Evolutionary conservation across 2,113 vertebrate species (phyloP), one percentile per base, ranked within the genome.

Genomic region (Brachyhypopomus occidentalis): DNA sequence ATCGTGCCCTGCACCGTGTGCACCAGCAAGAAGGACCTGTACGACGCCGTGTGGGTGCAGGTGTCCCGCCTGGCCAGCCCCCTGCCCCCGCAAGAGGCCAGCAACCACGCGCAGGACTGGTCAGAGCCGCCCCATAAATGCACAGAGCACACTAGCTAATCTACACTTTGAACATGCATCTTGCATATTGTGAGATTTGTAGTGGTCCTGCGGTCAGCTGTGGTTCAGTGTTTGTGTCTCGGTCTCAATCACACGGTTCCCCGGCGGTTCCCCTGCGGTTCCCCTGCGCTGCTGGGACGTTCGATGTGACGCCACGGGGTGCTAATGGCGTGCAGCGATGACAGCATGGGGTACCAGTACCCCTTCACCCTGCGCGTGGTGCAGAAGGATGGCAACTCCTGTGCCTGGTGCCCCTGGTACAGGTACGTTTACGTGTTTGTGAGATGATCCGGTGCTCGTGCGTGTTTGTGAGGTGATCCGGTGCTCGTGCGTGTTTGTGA

Each of bases 51-150:
- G 52, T 99, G 98, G 98, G 96, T 96, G 84, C 98, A 99, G 85
- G 98, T 99, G 2, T 98, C 97, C 83, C 93, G 98, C 16, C 94
- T 99, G 63, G 98, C 97, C 66, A 98, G 97, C 83, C 98, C 98
- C 0, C 94, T 99, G n/a, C 98, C 98, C 2, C 98, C 98, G 9
- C 98, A 98, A 89, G 98, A 99, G 88, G 97, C 98, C 56, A 99
- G 97, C 88, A 99, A 99, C 88, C 98, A 99, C 7, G 98, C 98
- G 1, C 98, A 99, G 77, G 97, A 99, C 92, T 99, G 98, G 98
- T 96, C 82, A 92, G 95, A 89, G 16, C 48, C 3, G 36, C 58
- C 48, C 16, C 66, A 0, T 19, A 25, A n/a, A 2, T 41, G 41
- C 41, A 41, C 5, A 41, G 23, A 20, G n/a, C n/a, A 19, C 34